A percentile compares a stretch with the other conserved stretches of the same genome.
These are phyloP conservation scores for Apocrypta bakeri DNA, from an alignment of 1,140 invertebrate species.

Conservation along the genomic window DNA sequence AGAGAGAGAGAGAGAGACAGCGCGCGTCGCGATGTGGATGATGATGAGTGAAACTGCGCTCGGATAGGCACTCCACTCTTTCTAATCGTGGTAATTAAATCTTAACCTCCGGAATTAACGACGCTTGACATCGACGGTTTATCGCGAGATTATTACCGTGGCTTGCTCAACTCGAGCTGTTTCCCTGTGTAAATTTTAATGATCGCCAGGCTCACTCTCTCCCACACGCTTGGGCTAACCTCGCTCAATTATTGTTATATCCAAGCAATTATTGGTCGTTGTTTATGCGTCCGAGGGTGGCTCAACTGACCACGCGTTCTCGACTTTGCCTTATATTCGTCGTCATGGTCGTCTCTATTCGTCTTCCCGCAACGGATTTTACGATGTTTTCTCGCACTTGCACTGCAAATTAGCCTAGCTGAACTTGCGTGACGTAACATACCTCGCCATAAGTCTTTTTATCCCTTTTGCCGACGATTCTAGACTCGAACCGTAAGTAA, in stretches of 20 bases:
- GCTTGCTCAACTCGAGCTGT: neutral
- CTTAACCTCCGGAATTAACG: constrained; percentile 51
- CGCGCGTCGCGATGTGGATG: neutral
- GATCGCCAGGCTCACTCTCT: constrained; percentile 4
- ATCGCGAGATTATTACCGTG: constrained; percentile 28
- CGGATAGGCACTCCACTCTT: constrained; percentile 17
- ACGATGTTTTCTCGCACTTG: too few relatives aligned
- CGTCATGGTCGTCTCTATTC: neutral
- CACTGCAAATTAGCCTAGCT: too few relatives aligned
- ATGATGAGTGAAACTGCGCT: neutral
- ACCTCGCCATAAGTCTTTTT: too few relatives aligned
- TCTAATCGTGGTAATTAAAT: constrained; percentile 52
- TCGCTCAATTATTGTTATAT: constrained; percentile 47
- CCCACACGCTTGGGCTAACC: neutral
- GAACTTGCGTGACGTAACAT: too few relatives aligned
- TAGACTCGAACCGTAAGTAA: too few relatives aligned
- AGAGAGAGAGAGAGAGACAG: too few relatives aligned
- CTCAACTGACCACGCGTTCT: too few relatives aligned
- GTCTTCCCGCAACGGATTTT: neutral
- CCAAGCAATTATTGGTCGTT: constrained; percentile 48
- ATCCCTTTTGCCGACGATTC: too few relatives aligned
- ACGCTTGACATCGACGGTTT: constrained; percentile 49
- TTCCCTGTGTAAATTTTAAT: constrained; percentile 17
- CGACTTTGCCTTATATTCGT: too few relatives aligned
- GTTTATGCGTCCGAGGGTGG: constrained; percentile 41